Base-by-base conservation (phyloP, 2,113 vertebrate genomes). In the Oncorhynchus keta region DNA sequence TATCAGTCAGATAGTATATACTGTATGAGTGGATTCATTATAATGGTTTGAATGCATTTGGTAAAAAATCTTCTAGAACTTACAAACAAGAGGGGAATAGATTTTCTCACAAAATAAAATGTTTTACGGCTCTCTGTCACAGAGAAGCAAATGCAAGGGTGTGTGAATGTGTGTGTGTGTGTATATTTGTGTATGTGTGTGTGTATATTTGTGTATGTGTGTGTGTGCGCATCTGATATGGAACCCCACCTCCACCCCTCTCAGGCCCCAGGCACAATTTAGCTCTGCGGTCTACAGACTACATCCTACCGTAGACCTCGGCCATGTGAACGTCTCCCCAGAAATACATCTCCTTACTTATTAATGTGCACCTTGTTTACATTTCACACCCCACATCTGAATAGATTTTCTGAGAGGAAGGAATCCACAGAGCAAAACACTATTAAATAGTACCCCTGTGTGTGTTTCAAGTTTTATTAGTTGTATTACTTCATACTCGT, bases 361-460 rank as follows among this genome's bases (percentile, higher is more conserved):
- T 92, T 94, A 85, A 93, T 92, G 91, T 90, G 87, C 90, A 90
- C 91, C 89, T 83, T 86, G 87, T 88, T 88, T 78, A 91, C 88
- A 91, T 90, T 69, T 45, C 91, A 84, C 84, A 82, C 87, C 66
- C 51, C 26, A 81, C 18, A 35, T 82, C 76, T 88, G 83, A 78
- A 78, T 79, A 1, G 81, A 32, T 30, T 67, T 13, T 67, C n/a
- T 28, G 48, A 77, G 78, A 88, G 88, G 86, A 84, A 85, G 83
- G 84, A 89, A 84, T 88, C 84, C 89, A 85, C 77, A 81, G 81
- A 88, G 88, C 78, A 83, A 83, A 87, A 90, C 73, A 26, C 79
- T 83, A 75, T 83, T 81, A 91, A 87, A 89, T 83, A 87, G 80
- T 80, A 76, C 11, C 13, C 76, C 76, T 79, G 8, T 39, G 39